These are phyloP conservation scores for Pteromalus puparum DNA, from an alignment of 1,140 invertebrate species.

Conservation along the genomic window DNA sequence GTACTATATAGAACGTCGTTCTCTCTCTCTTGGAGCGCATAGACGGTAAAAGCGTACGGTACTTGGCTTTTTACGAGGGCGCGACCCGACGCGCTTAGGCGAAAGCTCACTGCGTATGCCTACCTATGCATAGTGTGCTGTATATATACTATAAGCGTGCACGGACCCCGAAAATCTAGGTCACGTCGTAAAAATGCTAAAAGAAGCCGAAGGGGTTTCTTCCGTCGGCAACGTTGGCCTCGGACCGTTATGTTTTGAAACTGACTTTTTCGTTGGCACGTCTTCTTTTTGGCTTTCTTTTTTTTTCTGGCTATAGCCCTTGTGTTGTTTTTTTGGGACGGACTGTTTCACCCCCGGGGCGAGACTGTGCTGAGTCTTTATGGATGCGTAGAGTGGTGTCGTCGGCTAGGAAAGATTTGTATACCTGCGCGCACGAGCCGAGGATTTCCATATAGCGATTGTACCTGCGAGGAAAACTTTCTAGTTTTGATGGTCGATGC, in stretches of 20 bases:
- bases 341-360: background rate
- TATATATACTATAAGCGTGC: too few relatives aligned
- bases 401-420: too few relatives aligned
- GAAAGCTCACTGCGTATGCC: background rate
- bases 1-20: slow-evolving; percentile 32
- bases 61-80: slow-evolving; percentile 51
- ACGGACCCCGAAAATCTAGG: slow-evolving; percentile 38
- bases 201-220: slow-evolving; percentile 38
- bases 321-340: too few relatives aligned
- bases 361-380: too few relatives aligned
- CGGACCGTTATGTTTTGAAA: background rate
- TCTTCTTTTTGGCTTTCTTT: background rate
- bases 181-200: slow-evolving; percentile 41
- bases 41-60: slow-evolving; percentile 50
- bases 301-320: too few relatives aligned
- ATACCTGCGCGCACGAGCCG: too few relatives aligned
- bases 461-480: too few relatives aligned
- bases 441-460: too few relatives aligned
- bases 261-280: background rate
- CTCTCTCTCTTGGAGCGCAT: slow-evolving; percentile 4
- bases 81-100: slow-evolving; percentile 25
- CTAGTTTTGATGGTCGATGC: too few relatives aligned
- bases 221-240: background rate
- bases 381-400: too few relatives aligned
- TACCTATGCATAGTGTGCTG: background rate